Conservation (phyloP, 1,140 invertebrate genomes). For the Nylanderia fulva region DNA sequence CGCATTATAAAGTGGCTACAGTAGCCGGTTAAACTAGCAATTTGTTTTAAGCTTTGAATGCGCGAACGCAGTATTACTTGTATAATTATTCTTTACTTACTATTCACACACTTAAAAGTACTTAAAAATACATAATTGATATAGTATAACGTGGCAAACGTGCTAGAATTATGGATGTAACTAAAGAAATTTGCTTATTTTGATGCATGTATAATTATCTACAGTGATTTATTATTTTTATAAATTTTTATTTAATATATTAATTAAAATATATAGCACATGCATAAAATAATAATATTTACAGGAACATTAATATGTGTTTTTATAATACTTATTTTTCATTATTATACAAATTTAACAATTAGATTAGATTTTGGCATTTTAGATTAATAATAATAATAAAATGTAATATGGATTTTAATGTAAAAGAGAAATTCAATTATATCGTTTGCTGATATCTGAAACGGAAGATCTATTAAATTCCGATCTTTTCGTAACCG, state of each 20-base stretch:
- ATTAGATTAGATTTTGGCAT: no score
- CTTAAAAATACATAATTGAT: neutral
- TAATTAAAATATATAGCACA: no score
- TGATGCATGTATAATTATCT: no score
- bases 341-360: no score
- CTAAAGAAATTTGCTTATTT: neutral
- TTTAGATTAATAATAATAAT: no score
- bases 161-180: neutral
- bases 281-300: no score
- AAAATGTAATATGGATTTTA: neutral
- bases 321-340: no score
- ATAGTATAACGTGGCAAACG: neutral
- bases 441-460: constrained; percentile 1
- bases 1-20: neutral
- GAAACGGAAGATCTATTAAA: neutral
- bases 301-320: no score
- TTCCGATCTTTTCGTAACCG: neutral
- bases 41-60: neutral
- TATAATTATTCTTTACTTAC: neutral
- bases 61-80: neutral
- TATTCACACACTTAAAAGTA: constrained; percentile 2
- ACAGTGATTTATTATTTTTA: no score
- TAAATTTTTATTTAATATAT: no score
- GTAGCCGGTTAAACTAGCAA: neutral
- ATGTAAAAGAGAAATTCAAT: neutral